phyloP scores from a whole-genome alignment of 1,140 invertebrate species.

The Drosophila arizonae region DNA sequence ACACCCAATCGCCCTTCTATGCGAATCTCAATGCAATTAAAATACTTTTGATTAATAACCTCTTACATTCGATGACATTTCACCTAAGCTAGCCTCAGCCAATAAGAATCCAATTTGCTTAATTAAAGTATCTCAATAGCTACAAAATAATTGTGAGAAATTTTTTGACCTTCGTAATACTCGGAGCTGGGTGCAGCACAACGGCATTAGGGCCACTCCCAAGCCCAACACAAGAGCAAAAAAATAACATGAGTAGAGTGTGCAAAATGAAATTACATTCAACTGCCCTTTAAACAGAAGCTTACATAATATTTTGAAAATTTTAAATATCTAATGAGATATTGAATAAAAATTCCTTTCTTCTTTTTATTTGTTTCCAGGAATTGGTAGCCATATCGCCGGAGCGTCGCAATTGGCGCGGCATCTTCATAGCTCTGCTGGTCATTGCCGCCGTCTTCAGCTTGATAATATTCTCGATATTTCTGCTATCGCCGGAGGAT shows the following conservation, averaged over 20 bases:
- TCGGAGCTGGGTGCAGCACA: background rate
- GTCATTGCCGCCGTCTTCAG: slow-evolving; percentile 94
- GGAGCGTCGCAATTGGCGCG: slow-evolving; percentile 94
- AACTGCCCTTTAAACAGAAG: too few species aligned
- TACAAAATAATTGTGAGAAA: background rate
- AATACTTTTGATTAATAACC: background rate
- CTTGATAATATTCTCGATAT: slow-evolving; percentile 93
- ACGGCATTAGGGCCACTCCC: background rate
- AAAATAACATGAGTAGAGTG: too few species aligned
- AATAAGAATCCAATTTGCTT: slow-evolving; percentile 1
- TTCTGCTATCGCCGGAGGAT: slow-evolving; percentile 90
- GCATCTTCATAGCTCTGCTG: slow-evolving; percentile 93
- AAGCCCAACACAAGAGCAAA: too few species aligned
- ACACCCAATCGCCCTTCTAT: background rate
- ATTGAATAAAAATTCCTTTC: too few species aligned
- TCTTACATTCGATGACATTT: background rate
- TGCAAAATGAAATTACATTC: too few species aligned
- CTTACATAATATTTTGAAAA: too few species aligned
- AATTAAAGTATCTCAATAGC: background rate
- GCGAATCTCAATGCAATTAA: background rate
- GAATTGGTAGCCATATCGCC: slow-evolving; percentile 91
- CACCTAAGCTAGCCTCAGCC: background rate
- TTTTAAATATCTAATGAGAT: too few species aligned
- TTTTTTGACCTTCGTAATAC: background rate
- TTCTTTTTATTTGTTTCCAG: slow-evolving; percentile 79